Base-by-base conservation (phyloP, 1,140 invertebrate genomes). In the Diuraphis noxia region DNA sequence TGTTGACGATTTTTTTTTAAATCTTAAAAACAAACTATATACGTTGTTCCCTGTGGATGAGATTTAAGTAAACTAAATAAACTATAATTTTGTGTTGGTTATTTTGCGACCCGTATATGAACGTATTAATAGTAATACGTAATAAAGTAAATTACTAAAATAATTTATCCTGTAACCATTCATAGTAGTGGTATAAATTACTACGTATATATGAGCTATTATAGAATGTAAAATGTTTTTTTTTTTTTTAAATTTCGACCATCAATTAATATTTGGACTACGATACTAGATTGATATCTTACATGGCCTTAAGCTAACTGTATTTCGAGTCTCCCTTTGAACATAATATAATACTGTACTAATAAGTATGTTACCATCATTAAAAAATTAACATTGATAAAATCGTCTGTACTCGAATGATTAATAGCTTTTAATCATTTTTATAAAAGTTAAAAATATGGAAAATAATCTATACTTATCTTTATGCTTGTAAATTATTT, bases 231-330 rank as follows among this genome's bases (percentile, higher is more conserved):
- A 72, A 72, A 72, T 17, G 30, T 72, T n/a, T 72, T 72, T 72
- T 63, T 56, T 43, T 49, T 49, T 49, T n/a, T 72, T 49, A 23
- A 36, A 79, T 79, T 36, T 79, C 77, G 77, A 79, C 34, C 77
- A 79, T 79, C n/a, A 79, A 79, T 79, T 79, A 79, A 79, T 79
- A 79, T 79, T 79, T 79, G 77, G 77, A 79, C 7, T 79, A 79
- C 77, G 38, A 38, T 79, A 9, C 21, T 38, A 79, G 77, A 79
- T 79, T 21, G 23, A n/a, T 79, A 79, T 79, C 77, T 72, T n/a
- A n/a, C 34, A 79, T 79, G 77, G 77, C 77, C 34, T 19, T 79
- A 36, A 79, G 77, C 77, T 79, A 36, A 79, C 30, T 17, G 56
- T 72, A 72, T 72, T 72, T 72, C 30, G 13, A n/a, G 56, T 72